Base-by-base conservation (phyloP, 2,797 vertebrate genomes). In the Cyprinella venusta region DNA sequence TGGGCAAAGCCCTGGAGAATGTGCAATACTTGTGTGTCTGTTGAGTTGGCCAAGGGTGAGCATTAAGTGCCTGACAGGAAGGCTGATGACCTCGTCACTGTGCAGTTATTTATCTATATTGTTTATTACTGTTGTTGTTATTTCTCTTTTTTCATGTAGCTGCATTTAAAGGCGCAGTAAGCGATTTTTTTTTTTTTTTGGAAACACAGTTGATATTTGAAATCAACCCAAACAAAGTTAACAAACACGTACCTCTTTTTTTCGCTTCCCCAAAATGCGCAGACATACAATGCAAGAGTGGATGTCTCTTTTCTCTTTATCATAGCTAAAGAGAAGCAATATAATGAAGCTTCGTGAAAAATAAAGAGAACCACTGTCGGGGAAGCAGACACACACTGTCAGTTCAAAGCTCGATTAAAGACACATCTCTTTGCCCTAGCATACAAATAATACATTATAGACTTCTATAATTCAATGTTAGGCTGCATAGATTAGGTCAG, bases 1-100 rank as follows among this genome's bases (percentile, higher is more conserved):
- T 38, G 45, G 79, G 69, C 76, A 67, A 42, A 67, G 67, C 54
- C 78, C 68, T 74, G 30, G 65, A 71, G 86, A 63, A 36, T 79
- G 83, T 63, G n/a, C 40, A 69, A 36, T 78, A 79, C 8, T 8
- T 65, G 63, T 63, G 54, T 52, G 18, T 84, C 13, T 83, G 54
- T 61, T 76, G n/a, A 59, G 63, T 40, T 4, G 9, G 65, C 80
- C n/a, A 48, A 61, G 74, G 64, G 7, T 61, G 21, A 64, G 65
- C 42, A 10, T 38, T 70, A 24, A 15, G 16, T 72, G n/a, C 24
- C 67, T 26, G 42, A 18, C 69, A 19, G 24, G 69, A 48, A 71
- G 67, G 30, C 16, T 36, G 63, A 65, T 36, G 30, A 33, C 7
- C 30, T 64, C 68, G 48, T 74, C 48, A 74, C 30, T n/a, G 3